A percentile compares a stretch with the other conserved stretches of the same genome.
These are phyloP conservation scores for Grammomys surdaster DNA, from an alignment of 2,113 vertebrate genomes.

Conservation along the genomic window DNA sequence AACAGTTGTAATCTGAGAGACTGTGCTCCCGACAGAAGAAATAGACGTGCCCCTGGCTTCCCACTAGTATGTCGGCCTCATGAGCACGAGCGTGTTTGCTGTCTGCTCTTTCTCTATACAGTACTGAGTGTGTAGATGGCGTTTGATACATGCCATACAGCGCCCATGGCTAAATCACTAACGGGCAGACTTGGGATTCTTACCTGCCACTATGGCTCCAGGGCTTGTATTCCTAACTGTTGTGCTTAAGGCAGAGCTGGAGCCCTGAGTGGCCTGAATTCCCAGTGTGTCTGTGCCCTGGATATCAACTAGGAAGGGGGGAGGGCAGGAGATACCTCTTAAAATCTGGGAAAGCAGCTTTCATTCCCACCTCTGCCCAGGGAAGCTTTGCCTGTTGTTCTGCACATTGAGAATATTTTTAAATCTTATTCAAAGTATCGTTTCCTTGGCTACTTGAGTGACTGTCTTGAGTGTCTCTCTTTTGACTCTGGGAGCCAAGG, in stretches of 20 bases:
- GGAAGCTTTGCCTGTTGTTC: slow-evolving; percentile 1
- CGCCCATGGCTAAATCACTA: background rate
- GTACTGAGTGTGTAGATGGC: background rate
- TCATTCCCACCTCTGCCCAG: background rate
- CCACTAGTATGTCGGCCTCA: background rate
- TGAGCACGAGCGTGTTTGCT: background rate
- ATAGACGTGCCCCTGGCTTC: background rate
- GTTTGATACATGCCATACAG: background rate
- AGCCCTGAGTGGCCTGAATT: background rate
- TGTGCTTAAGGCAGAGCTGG: background rate
- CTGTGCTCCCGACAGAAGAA: background rate
- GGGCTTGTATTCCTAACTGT: background rate
- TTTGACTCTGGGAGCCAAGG: background rate
- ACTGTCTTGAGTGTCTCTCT: background rate
- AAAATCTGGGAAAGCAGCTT: background rate
- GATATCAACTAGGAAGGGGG: background rate
- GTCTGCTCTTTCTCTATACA: background rate
- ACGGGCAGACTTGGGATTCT: background rate
- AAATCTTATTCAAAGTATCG: slow-evolving; percentile 35
- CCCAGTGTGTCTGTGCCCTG: background rate
- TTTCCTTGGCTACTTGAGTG: slow-evolving; percentile 48
- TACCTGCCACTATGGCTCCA: background rate
- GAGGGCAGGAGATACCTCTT: background rate
- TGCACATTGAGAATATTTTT: slow-evolving; percentile 23
- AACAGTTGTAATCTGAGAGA: background rate